Conservation (phyloP, 1,140 invertebrate genomes). For the Pygmarrhopalites habei region DNA sequence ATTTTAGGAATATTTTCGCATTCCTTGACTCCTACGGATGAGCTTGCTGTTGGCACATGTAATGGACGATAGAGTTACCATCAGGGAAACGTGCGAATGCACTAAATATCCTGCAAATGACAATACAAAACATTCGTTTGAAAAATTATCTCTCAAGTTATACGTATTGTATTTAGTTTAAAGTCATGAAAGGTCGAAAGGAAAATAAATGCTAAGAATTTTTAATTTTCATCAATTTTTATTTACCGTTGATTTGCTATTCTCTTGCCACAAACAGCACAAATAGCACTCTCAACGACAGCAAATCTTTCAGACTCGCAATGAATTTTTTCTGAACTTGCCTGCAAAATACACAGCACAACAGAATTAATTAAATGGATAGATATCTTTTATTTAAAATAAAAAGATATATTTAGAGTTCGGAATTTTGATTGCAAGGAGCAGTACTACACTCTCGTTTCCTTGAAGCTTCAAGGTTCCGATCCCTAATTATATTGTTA, state of each 20-base stretch:
- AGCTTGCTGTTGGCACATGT: slow-evolving; percentile 22
- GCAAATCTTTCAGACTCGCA: slow-evolving; percentile 72
- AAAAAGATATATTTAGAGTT: too few species aligned
- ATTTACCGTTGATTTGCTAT: slow-evolving; percentile 77
- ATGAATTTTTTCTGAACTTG: slow-evolving; percentile 68
- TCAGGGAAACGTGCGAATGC: slow-evolving; percentile 86
- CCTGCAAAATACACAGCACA: slow-evolving; percentile 47
- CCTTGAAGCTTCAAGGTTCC: slow-evolving; percentile 23
- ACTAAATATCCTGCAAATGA: slow-evolving; percentile 49
- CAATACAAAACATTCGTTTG: slow-evolving; percentile 29
- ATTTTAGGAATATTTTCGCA: slow-evolving; percentile 1
- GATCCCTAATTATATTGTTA: slow-evolving; percentile 1
- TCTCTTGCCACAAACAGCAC: slow-evolving; percentile 82
- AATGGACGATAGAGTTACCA: slow-evolving; percentile 77
- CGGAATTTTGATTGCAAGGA: too few species aligned
- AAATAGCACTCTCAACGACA: slow-evolving; percentile 78
- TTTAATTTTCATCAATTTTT: slow-evolving; percentile 9
- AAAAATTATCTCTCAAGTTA: too few species aligned
- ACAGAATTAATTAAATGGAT: slow-evolving; percentile 8
- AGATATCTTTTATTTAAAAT: too few species aligned
- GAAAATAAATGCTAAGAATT: too few species aligned
- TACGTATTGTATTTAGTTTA: too few species aligned
- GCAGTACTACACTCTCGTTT: too few species aligned
- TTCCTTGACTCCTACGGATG: neutral
- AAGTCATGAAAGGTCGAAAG: too few species aligned